A percentile compares a stretch with the other conserved stretches of the same genome.
phyloP scores from a whole-genome alignment of 2,888 invertebrate genomes.

The Hybos culiciformis region DNA sequence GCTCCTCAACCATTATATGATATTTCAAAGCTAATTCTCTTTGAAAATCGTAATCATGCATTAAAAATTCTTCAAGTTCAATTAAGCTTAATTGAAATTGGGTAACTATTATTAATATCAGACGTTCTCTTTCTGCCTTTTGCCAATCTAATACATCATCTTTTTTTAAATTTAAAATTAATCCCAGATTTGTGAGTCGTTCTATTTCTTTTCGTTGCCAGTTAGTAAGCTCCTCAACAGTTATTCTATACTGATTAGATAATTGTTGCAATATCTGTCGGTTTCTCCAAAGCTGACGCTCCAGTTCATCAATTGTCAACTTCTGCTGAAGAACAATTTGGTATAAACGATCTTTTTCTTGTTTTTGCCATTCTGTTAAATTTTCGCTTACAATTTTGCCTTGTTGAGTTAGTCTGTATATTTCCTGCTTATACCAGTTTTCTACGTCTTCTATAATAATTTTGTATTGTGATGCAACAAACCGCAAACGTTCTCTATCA shows the following conservation, averaged over 20 bases:
- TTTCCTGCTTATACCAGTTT: constrained; percentile 25
- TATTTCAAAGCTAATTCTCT: constrained; percentile 22
- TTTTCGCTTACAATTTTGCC: constrained; percentile 20
- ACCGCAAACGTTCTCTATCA: constrained; percentile 21
- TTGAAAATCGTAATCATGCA: constrained; percentile 22
- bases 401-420: constrained; percentile 21
- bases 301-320: constrained; percentile 19
- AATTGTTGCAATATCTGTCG: constrained; percentile 16
- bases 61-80: constrained; percentile 25
- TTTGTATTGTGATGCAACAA: constrained; percentile 22
- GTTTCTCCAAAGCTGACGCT: constrained; percentile 19
- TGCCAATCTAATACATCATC: constrained; percentile 19
- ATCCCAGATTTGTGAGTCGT: constrained; percentile 23
- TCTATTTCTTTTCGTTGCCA: constrained; percentile 25
- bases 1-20: constrained; percentile 17
- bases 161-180: constrained; percentile 15
- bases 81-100: constrained; percentile 24
- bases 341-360: constrained; percentile 25
- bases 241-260: constrained; percentile 22
- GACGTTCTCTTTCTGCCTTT: constrained; percentile 23
- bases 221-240: constrained; percentile 22
- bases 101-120: constrained; percentile 24
- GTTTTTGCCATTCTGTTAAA: constrained; percentile 23
- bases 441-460: constrained; percentile 22
- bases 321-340: constrained; percentile 18